A percentile compares a stretch with the other conserved stretches of the same genome.
phyloP scores from a whole-genome alignment of 2,113 vertebrate genomes.

The Asarcornis scutulata region DNA sequence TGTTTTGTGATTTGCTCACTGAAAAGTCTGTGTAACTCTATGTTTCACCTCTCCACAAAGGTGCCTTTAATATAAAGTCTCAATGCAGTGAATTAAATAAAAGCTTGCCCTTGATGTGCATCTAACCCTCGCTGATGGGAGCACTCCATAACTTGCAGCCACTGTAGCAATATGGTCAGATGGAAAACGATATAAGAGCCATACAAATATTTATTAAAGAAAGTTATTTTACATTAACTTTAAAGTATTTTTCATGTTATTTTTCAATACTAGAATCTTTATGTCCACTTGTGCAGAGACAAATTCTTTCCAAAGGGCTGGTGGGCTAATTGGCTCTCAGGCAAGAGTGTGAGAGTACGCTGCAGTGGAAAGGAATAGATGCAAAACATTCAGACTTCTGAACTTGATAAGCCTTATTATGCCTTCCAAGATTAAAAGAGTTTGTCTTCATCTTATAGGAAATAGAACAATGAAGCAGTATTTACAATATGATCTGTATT shows the following conservation, averaged over 20 bases:
- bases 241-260: background rate
- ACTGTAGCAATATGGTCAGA: background rate
- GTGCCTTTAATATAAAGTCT: background rate
- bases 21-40: background rate
- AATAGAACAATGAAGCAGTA: background rate
- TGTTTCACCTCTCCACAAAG: background rate
- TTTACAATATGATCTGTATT: background rate
- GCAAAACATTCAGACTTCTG: background rate
- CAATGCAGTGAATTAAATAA: background rate
- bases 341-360: background rate
- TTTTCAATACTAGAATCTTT: background rate
- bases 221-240: slow-evolving; percentile 9
- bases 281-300: background rate
- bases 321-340: background rate
- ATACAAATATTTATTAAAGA: slow-evolving; percentile 23
- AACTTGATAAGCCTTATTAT: background rate
- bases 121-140: background rate
- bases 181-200: background rate
- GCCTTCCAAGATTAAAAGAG: background rate
- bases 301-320: background rate
- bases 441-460: background rate
- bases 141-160: slow-evolving; percentile 4
- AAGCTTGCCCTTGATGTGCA: background rate
- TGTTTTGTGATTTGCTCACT: background rate
- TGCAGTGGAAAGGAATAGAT: background rate